Conservation (phyloP, 2,113 vertebrate species). For the Pelobates fuscus region DNA sequence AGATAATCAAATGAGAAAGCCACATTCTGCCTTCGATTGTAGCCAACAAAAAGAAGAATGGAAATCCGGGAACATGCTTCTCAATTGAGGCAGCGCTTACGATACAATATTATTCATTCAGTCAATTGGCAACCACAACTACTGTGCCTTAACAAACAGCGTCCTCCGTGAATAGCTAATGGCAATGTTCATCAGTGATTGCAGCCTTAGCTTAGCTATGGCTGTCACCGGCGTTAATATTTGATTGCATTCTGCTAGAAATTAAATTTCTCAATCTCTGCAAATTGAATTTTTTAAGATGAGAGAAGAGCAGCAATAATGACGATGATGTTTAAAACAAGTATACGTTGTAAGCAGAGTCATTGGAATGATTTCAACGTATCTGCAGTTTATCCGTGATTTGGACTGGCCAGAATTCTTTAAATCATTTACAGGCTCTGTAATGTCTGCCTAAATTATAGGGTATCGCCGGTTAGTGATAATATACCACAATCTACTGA, state of each 20-base stretch:
- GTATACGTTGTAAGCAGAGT: too few species aligned
- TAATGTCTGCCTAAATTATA: too few species aligned
- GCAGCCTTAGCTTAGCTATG: slow-evolving; percentile 6
- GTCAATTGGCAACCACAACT: not conserved
- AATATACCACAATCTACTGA: too few species aligned
- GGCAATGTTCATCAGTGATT: slow-evolving; percentile 15
- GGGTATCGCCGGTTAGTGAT: too few species aligned
- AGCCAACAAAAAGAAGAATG: slow-evolving; percentile 27
- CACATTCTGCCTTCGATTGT: not conserved
- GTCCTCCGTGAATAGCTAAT: slow-evolving; percentile 16
- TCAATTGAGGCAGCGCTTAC: slow-evolving; percentile 10
- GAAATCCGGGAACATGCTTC: not conserved
- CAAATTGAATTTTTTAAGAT: too few species aligned
- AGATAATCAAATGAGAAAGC: slow-evolving; percentile 7
- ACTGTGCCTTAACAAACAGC: slow-evolving; percentile 11
- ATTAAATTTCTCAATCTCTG: slow-evolving; percentile 4
- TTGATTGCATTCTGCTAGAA: slow-evolving; percentile 20
- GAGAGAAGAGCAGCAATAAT: too few species aligned
- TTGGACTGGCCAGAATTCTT: too few species aligned
- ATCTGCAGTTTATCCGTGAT: too few species aligned
- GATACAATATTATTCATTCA: slow-evolving; percentile 18
- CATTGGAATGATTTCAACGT: too few species aligned
- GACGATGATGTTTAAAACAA: too few species aligned
- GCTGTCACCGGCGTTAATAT: slow-evolving; percentile 20
- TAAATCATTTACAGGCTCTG: too few species aligned